A percentile compares a stretch with the other conserved stretches of the same genome.
These are phyloP conservation scores for Sinopyrophorus schimmeli DNA, from an alignment of 2,888 invertebrate genomes.

Conservation along the genomic window DNA sequence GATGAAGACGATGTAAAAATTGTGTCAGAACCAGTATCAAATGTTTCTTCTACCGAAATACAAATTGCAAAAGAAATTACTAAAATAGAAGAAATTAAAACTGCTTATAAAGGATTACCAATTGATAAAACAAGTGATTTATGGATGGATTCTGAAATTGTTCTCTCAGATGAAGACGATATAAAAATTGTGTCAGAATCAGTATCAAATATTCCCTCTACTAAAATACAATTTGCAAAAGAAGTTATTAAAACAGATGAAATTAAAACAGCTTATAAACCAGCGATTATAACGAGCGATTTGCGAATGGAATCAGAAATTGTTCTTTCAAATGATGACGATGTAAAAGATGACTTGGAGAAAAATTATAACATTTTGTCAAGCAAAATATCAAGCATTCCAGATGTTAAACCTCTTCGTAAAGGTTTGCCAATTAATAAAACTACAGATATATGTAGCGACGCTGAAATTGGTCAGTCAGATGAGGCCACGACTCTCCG, in stretches of 20 bases:
- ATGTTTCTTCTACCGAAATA: too few species aligned
- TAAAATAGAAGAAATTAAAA: slow-evolving; percentile 7
- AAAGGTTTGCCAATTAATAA: slow-evolving; percentile 22
- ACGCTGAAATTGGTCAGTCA: slow-evolving; percentile 19
- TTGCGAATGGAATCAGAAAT: slow-evolving; percentile 25
- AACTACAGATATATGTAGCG: slow-evolving; percentile 18
- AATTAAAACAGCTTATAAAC: slow-evolving; percentile 19
- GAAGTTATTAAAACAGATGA: background rate
- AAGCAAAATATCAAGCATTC: background rate
- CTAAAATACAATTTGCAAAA: background rate
- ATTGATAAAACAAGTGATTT: slow-evolving; percentile 16
- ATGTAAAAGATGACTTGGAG: too few species aligned
- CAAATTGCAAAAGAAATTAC: too few species aligned
- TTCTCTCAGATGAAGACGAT: slow-evolving; percentile 18
- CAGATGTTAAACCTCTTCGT: slow-evolving; percentile 1
- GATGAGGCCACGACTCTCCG: too few species aligned
- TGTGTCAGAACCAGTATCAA: too few species aligned
- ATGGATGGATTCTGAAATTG: slow-evolving; percentile 24
- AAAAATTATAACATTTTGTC: too few species aligned
- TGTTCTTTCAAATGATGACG: slow-evolving; percentile 19
- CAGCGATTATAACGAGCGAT: slow-evolving; percentile 25
- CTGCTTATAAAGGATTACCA: slow-evolving; percentile 20
- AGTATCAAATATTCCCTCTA: background rate
- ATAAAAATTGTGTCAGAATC: background rate
- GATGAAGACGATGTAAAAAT: slow-evolving; percentile 17